Conservation (phyloP, 2,113 vertebrate species). For the Podarcis muralis region DNA sequence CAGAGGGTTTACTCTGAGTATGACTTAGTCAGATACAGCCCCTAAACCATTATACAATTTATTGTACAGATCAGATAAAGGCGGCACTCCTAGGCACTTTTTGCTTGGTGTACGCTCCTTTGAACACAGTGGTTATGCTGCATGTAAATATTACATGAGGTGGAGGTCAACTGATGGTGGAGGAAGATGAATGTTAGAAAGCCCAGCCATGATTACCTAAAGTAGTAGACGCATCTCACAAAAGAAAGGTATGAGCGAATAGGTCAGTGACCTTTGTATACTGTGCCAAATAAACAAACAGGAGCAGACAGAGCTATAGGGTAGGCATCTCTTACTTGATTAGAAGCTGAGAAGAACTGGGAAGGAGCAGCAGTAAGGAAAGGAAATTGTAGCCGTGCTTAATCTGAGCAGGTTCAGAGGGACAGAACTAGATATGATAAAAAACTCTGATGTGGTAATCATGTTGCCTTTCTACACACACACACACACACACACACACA, state of each 20-base stretch:
- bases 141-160: background rate
- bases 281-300: accelerated
- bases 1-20: no score
- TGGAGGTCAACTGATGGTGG: background rate
- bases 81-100: no score
- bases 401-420: background rate
- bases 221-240: no score
- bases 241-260: background rate
- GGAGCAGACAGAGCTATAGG: background rate
- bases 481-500: no score
- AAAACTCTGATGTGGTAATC: no score
- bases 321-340: background rate
- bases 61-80: background rate
- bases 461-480: no score
- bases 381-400: background rate
- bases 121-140: no score
- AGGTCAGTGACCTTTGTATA: background rate
- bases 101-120: no score
- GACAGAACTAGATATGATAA: background rate
- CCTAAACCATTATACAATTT: background rate
- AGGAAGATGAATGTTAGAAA: background rate
- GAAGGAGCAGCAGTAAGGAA: background rate
- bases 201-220: background rate
- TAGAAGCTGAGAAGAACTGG: background rate
- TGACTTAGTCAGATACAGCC: no score